phyloP scores from a whole-genome alignment of 2,113 vertebrate genomes.

The Tretioscincus oriximinensis region DNA sequence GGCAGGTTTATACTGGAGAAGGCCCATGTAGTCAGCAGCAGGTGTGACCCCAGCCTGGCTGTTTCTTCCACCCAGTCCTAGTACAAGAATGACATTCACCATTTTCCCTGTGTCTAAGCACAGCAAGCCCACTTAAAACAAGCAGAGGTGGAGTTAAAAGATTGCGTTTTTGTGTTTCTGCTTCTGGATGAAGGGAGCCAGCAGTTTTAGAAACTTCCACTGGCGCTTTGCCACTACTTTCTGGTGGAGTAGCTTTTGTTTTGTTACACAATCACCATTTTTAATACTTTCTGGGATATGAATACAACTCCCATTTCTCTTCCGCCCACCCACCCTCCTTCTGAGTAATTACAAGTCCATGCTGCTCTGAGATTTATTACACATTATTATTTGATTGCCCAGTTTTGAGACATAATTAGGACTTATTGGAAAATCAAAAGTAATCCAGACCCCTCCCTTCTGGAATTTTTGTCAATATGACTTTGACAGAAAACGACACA shows the following conservation, averaged over 20 bases:
- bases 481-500: constrained; percentile 61
- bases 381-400: constrained; percentile 55
- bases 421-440: constrained; percentile 63
- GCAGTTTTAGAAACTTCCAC: neutral
- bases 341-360: constrained; percentile 40
- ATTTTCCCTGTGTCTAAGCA: neutral
- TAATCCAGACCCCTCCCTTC: constrained; percentile 68
- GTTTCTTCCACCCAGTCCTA: neutral
- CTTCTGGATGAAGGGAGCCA: neutral
- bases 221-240: neutral
- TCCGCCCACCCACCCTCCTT: neutral
- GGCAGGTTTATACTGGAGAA: too few relatives aligned
- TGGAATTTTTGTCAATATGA: constrained; percentile 66
- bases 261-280: neutral
- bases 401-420: constrained; percentile 66
- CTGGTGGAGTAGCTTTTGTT: constrained; percentile 8
- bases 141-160: neutral
- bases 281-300: constrained; percentile 24
- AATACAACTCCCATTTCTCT: neutral
- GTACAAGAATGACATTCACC: neutral
- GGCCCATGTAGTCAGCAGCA: too few relatives aligned
- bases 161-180: neutral
- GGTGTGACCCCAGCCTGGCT: too few relatives aligned
- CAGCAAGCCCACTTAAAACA: neutral
- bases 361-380: constrained; percentile 53